Evolutionary conservation across 2,113 vertebrate genomes (phyloP), one percentile per base, ranked within the genome.

Genomic region (Tragulus kanchil): DNA sequence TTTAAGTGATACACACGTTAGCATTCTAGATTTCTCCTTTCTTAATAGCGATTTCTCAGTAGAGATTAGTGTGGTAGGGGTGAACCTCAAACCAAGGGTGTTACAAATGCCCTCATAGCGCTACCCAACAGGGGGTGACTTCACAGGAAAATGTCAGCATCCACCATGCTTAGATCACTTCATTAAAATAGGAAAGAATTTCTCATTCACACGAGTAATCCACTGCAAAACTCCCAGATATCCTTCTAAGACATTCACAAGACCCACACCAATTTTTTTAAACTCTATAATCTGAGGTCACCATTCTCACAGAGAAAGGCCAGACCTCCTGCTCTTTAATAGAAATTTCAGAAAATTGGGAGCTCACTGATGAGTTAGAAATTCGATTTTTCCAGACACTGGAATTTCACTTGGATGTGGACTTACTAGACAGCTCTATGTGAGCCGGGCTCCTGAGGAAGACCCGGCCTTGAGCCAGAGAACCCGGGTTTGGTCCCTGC

Each of bases 331-430:
- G 6, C 75, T 61, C 64, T 90, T 81, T 94, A 61, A n/a, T 23
- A 96, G 89, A 95, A 90, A 84, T 50, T 64, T 93, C 86, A 52
- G 45, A 92, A 83, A 73, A 79, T 45, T 64, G 77, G 52, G 77
- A 67, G 69, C 71, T 56, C 19, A 16, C n/a, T 50, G 92, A 79
- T 78, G 61, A 93, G 86, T 93, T 65, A 71, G 86, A 91, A 81
- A 93, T 65, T 61, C 86, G 71, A 6, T 36, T 91, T 96, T 93
- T 86, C 78, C 94, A 95, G 90, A 95, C 75, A 8, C 3, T 91
- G 95, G 67, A 95, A 89, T 95, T 93, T 90, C 73, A 62, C 75
- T 67, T 69, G 84, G 77, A 82, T 48, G 65, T 36, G 52, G 19
- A 25, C 89, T 96, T 86, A 75, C 62, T n/a, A 62, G 82, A 62